Conservation (phyloP, 92 coral and sea anemone species). For the Umimayanthus chanpuru region DNA sequence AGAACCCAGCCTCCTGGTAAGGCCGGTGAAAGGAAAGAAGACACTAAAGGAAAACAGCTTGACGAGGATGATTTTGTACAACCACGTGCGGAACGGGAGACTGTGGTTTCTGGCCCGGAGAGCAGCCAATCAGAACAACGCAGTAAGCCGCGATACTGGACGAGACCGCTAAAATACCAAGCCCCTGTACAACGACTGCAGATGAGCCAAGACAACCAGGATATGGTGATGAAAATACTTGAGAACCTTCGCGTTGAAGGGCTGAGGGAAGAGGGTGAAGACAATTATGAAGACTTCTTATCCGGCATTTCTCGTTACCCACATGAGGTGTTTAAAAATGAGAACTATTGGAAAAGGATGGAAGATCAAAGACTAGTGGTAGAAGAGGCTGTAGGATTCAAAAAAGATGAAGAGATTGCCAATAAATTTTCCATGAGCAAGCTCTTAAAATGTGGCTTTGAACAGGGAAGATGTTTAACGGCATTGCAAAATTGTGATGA, state of each 20-base stretch:
- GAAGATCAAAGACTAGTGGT: conserved; percentile 79
- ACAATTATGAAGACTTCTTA: conserved; percentile 17
- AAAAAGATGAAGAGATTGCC: conserved; percentile 42
- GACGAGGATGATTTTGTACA: conserved; percentile 15
- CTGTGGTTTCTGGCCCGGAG: background rate
- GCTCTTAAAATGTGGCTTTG: conserved; percentile 82
- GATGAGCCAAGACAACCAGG: conserved; percentile 76
- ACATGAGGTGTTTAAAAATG: conserved; percentile 46
- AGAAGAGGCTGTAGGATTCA: conserved; percentile 50
- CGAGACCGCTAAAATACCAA: conserved; percentile 49
- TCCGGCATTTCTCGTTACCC: conserved; percentile 12
- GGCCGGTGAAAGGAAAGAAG: conserved; percentile 33
- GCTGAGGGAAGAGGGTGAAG: conserved; percentile 5
- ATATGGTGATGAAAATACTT: conserved; percentile 63
- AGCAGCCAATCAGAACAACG: background rate
- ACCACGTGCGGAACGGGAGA: background rate
- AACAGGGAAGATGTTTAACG: conserved; percentile 63
- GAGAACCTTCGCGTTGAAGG: conserved; percentile 58
- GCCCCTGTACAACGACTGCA: conserved; percentile 76
- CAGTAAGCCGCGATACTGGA: conserved; percentile 7
- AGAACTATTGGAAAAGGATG: conserved; percentile 74
- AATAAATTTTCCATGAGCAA: conserved; percentile 74
- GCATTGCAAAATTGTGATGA: conserved; percentile 62
- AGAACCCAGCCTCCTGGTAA: conserved; percentile 9
- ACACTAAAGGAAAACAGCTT: background rate